Evolutionary conservation across 37 sponge, comb jelly and placozoan genomes (phyloP).

Genomic region (Halichondria panicea): DNA sequence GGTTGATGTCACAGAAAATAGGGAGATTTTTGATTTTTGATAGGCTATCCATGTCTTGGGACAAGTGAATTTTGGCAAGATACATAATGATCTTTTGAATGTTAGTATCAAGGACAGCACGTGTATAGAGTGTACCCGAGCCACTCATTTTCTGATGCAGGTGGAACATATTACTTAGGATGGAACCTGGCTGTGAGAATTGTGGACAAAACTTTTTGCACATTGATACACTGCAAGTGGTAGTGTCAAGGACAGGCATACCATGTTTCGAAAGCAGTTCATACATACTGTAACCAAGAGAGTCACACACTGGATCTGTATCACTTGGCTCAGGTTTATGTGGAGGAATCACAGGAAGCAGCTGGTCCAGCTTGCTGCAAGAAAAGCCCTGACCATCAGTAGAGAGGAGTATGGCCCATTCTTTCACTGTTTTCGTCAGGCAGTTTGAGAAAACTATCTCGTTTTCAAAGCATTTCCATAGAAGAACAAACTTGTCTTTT

Average conservation of each 20-base stretch:
- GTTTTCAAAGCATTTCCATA: background rate
- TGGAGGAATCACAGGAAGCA: slow-evolving; percentile 2
- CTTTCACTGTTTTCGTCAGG: background rate
- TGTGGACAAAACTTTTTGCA: slow-evolving; percentile 1
- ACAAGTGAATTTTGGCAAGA: background rate
- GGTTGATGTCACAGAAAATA: background rate
- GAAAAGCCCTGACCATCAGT: background rate
- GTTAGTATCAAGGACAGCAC: background rate
- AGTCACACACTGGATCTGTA: background rate
- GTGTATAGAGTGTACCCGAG: background rate
- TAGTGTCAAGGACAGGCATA: slow-evolving; percentile 3
- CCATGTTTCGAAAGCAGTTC: background rate
- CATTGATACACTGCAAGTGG: too few relatives aligned
- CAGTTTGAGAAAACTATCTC: background rate
- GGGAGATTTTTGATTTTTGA: background rate
- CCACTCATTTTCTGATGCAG: background rate
- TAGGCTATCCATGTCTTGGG: background rate
- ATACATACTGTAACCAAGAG: background rate
- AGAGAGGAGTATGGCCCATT: slow-evolving; percentile 18
- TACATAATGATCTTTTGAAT: background rate
- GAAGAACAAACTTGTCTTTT: background rate
- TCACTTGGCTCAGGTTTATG: background rate
- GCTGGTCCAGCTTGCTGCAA: background rate
- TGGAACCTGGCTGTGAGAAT: background rate
- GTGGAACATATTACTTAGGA: slow-evolving; percentile 6